phyloP scores from a whole-genome alignment of 2,113 vertebrate genomes.

The Entosphenus tridentatus region DNA sequence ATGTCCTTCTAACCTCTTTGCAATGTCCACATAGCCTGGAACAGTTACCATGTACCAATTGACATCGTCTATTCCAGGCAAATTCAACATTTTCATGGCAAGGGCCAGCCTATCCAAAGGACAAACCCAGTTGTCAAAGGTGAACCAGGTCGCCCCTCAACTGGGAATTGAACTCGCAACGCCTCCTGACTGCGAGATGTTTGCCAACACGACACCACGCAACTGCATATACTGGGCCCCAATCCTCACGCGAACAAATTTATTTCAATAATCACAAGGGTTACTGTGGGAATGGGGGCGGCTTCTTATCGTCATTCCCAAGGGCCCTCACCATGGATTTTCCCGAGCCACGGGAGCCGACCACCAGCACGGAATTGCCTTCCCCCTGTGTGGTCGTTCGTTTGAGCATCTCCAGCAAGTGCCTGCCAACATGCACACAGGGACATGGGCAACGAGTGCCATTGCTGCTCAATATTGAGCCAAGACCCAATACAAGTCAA shows the following conservation, averaged over 20 bases:
- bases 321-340: slow-evolving; percentile 43
- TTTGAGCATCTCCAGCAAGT: slow-evolving; percentile 50
- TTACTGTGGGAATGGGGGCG: neutral
- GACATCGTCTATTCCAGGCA: neutral
- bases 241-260: neutral
- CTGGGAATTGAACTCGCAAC: neutral
- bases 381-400: slow-evolving; percentile 56
- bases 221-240: neutral
- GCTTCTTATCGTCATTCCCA: slow-evolving; percentile 6
- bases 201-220: neutral
- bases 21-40: neutral
- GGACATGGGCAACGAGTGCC: too few species aligned
- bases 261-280: neutral
- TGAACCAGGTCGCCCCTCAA: too few species aligned
- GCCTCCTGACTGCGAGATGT: neutral
- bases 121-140: too few species aligned
- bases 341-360: slow-evolving; percentile 64
- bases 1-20: neutral
- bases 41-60: neutral
- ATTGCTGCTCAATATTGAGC: too few species aligned
- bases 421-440: neutral
- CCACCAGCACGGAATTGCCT: slow-evolving; percentile 70
- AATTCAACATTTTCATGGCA: neutral
- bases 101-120: too few species aligned
- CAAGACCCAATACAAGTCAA: too few species aligned